Conservation (phyloP, 2,888 invertebrate species). For the Ischnura elegans region DNA sequence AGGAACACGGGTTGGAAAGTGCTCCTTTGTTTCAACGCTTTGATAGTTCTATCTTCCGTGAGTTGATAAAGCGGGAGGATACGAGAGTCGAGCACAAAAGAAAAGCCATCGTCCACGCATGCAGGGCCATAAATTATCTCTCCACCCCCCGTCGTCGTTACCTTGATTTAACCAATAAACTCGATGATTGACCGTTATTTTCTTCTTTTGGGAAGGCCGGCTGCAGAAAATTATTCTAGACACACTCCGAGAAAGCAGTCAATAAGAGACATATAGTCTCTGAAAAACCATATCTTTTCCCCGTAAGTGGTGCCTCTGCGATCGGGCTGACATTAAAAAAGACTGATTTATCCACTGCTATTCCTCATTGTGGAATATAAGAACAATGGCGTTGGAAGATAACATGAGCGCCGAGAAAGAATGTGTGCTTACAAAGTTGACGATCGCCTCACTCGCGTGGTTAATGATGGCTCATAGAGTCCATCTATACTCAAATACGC, state of each 20-base stretch:
- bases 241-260: background rate
- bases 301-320: background rate
- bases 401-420: background rate
- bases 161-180: background rate
- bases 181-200: background rate
- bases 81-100: background rate
- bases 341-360: background rate
- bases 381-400: background rate
- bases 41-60: background rate
- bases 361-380: background rate
- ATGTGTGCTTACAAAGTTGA: background rate
- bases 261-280: background rate
- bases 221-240: background rate
- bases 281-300: background rate
- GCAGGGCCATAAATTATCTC: constrained; percentile 9
- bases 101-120: background rate
- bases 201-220: background rate
- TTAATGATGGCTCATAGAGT: background rate
- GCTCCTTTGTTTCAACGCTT: background rate
- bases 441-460: background rate
- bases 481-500: background rate
- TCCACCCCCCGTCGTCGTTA: background rate
- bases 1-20: background rate
- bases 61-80: background rate
- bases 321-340: background rate